Conservation (phyloP, 2,888 invertebrate species). For the Chymomyza amoena region DNA sequence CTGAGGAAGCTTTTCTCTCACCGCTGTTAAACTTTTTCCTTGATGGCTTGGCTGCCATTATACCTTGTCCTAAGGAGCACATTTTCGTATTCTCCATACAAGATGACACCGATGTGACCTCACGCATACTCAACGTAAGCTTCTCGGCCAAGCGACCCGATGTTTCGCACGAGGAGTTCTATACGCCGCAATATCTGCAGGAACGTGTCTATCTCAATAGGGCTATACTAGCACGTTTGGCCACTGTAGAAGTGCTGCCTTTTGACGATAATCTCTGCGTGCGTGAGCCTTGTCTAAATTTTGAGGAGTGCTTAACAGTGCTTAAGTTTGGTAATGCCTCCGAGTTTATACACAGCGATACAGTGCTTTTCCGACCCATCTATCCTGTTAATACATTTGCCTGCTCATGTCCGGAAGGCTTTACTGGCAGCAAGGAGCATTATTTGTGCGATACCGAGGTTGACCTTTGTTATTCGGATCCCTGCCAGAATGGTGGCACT, state of each 20-base stretch:
- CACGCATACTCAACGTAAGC: conserved; percentile 94
- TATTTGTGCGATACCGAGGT: conserved; percentile 97
- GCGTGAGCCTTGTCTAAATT: conserved; percentile 95
- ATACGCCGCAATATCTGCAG: conserved; percentile 92
- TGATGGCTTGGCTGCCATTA: conserved; percentile 94
- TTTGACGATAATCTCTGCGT: conserved; percentile 98
- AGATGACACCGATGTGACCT: conserved; percentile 93
- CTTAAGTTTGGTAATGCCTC: conserved; percentile 96
- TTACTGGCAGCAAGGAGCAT: conserved; percentile 93
- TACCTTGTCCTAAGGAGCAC: conserved; percentile 94
- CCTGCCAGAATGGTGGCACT: conserved; percentile 92
- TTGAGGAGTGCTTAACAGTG: conserved; percentile 93
- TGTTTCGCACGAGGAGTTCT: conserved; percentile 88
- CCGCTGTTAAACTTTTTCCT: conserved; percentile 92
- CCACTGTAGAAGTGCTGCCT: conserved; percentile 94
- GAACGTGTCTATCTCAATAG: conserved; percentile 96
- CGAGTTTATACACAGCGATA: conserved; percentile 91
- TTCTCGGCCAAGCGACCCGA: conserved; percentile 93
- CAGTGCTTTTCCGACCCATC: conserved; percentile 95
- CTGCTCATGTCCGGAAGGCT: conserved; percentile 94
- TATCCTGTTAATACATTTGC: conserved; percentile 96
- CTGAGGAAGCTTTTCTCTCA: conserved; percentile 93
- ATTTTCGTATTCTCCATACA: conserved; percentile 95
- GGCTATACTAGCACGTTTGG: conserved; percentile 90
- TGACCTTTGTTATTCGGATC: conserved; percentile 96